phyloP scores from a whole-genome alignment of 2,888 invertebrate genomes.

The Muschampia plurimacula region DNA sequence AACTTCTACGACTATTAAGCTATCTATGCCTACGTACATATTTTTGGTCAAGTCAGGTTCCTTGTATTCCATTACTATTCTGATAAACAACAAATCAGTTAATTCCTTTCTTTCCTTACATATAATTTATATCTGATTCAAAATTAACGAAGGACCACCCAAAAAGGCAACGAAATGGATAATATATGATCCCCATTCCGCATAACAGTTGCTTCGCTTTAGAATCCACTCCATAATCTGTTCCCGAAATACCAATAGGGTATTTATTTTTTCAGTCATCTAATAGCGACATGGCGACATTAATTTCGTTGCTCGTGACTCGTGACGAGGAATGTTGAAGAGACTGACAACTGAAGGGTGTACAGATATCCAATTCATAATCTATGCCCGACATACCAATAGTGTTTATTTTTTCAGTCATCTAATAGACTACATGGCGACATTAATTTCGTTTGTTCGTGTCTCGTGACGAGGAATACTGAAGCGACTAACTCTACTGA shows the following conservation, averaged over 20 bases:
- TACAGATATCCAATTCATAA: too few relatives aligned
- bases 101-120: too few relatives aligned
- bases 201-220: conserved; percentile 39
- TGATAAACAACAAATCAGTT: too few relatives aligned
- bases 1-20: too few relatives aligned
- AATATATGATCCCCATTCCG: neutral
- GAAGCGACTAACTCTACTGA: neutral
- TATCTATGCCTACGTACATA: too few relatives aligned
- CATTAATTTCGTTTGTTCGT: conserved; percentile 18
- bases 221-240: conserved; percentile 36
- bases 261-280: conserved; percentile 41
- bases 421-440: conserved; percentile 10
- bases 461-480: neutral
- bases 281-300: conserved; percentile 16
- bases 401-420: conserved; percentile 41
- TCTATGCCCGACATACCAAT: too few relatives aligned
- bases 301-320: conserved; percentile 12
- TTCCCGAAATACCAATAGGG: conserved; percentile 44
- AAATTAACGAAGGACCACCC: conserved; percentile 37
- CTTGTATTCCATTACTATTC: too few relatives aligned
- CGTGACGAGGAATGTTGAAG: neutral
- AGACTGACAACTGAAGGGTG: neutral
- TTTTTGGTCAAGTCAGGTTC: too few relatives aligned
- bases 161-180: conserved; percentile 16
- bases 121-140: neutral